phyloP scores from a whole-genome alignment of 2,797 vertebrate species.

The Amblyopsis hoosieri region DNA sequence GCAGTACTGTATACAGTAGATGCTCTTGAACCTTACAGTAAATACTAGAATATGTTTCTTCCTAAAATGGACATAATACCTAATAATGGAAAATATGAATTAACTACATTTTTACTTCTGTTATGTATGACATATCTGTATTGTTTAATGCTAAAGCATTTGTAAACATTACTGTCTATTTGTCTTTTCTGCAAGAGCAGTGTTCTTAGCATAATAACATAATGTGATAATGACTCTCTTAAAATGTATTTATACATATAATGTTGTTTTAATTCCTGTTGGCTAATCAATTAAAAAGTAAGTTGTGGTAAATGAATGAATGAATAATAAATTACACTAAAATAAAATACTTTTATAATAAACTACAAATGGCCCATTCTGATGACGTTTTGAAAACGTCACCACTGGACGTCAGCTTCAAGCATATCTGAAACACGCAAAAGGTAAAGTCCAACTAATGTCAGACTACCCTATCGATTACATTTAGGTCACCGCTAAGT shows the following conservation, averaged over 20 bases:
- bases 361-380: not conserved
- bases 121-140: slow-evolving; percentile 12
- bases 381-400: not conserved
- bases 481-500: no score
- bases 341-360: not conserved
- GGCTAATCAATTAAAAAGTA: no score
- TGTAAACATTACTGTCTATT: slow-evolving; percentile 31
- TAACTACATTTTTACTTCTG: not conserved
- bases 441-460: no score
- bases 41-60: not conserved
- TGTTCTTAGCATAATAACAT: slow-evolving; percentile 36
- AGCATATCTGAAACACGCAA: no score
- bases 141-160: slow-evolving; percentile 20
- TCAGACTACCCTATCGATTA: no score
- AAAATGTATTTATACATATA: not conserved
- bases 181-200: slow-evolving; percentile 26
- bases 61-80: not conserved
- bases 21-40: not conserved
- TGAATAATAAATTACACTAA: no score
- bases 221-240: slow-evolving; percentile 15
- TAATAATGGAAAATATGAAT: slow-evolving; percentile 4
- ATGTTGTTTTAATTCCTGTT: not conserved
- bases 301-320: no score
- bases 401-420: not conserved
- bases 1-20: not conserved